Base-by-base conservation (phyloP, 2,113 vertebrate genomes). In the Laticauda laticaudata region DNA sequence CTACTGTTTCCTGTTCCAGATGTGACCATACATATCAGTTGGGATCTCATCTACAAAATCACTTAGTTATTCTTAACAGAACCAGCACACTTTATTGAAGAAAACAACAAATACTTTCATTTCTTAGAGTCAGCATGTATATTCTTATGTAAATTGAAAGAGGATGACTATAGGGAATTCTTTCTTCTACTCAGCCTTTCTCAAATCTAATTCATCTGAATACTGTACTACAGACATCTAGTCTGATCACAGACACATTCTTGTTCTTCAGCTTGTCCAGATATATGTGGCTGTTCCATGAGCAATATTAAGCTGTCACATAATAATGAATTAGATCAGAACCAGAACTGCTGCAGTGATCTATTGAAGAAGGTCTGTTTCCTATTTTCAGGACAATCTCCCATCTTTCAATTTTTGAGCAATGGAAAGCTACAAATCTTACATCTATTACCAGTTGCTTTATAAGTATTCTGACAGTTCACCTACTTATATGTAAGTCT, bases 331-430 rank as follows among this genome's bases (percentile, higher is more conserved):
- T 93, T 86, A 92, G 45, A 92, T 89, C 93, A 89, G 15, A 24
- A 86, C 69, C 87, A 93, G 56, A n/a, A 4, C n/a, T 57, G 24
- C n/a, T 89, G 64, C 34, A 91, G 64, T 89, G 69, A 90, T 93
- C 55, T 86, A 85, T 45, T 88, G 24, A 59, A 56, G 57, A 92
- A 92, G 23, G 87, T 90, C 87, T 92, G 87, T 92, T 93, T 86
- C 48, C 43, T 92, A 90, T 90, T 59, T 86, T 53, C 87, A 92
- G 81, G 90, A 90, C 34, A 48, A 87, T 90, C 48, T 87, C 51
- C 81, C 11, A 54, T 93, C 54, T 57, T 89, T 54, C 20, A 45
- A 69, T 56, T 75, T n/a, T 87, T 87, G 48, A 87, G 15, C 39
- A 55, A 34, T 64, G 39, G 57, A 12, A 55, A 64, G 3, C 39